Percentiles rank a stretch among this genome's conserved stretches.
phyloP scores from a whole-genome alignment of 2,113 vertebrate species.

The Brachypteracias leptosomus region DNA sequence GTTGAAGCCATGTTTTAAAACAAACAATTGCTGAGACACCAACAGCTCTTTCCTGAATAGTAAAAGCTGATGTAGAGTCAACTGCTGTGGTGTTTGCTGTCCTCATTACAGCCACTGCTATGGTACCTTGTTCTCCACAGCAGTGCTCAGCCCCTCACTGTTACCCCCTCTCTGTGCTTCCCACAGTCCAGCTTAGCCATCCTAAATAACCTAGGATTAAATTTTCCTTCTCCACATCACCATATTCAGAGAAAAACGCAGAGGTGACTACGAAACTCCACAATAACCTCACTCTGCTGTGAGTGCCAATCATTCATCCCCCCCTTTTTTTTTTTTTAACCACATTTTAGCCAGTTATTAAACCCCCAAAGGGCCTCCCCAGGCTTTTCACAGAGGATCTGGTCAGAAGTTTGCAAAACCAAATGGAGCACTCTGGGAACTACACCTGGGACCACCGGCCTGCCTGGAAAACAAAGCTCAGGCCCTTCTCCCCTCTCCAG shows the following conservation, averaged over 20 bases:
- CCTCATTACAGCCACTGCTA: background rate
- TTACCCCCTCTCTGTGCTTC: background rate
- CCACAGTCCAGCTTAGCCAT: accelerated
- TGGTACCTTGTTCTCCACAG: background rate
- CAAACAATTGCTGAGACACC: background rate
- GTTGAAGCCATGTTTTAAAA: background rate
- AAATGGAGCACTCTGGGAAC: accelerated
- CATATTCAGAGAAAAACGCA: background rate
- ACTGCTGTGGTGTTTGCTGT: background rate
- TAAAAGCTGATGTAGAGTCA: background rate
- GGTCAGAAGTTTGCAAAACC: background rate
- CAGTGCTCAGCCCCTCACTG: background rate
- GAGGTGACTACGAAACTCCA: background rate
- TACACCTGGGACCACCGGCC: accelerated
- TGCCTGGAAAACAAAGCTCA: background rate
- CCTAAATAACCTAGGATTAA: background rate
- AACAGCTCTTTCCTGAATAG: background rate
- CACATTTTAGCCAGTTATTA: background rate
- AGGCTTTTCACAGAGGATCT: accelerated
- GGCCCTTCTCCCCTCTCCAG: accelerated
- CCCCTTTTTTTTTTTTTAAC: too few species aligned
- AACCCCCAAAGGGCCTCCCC: background rate
- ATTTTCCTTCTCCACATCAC: background rate
- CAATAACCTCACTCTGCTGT: accelerated
- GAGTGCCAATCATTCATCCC: background rate